A percentile compares a stretch with the other conserved stretches of the same genome.
phyloP scores from a whole-genome alignment of 2,797 vertebrate species.

The Fratercula arctica region DNA sequence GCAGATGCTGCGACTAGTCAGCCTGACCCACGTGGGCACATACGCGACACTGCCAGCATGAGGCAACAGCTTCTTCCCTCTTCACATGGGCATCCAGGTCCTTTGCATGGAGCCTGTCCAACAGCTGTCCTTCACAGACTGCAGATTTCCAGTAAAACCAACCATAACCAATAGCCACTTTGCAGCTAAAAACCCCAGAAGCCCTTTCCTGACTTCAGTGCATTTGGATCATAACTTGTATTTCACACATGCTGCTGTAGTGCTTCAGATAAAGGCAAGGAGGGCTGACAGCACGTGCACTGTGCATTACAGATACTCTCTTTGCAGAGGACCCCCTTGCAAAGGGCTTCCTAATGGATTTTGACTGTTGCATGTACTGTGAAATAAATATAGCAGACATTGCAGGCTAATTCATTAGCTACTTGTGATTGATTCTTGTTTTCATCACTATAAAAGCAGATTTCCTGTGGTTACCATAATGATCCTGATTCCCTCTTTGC shows the following conservation, averaged over 20 bases:
- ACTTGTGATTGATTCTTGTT: slow-evolving; percentile 14
- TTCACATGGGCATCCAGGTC: not conserved
- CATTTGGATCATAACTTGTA: not conserved
- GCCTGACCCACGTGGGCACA: not conserved
- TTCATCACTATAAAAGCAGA: slow-evolving; percentile 27
- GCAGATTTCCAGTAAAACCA: not conserved
- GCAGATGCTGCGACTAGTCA: not conserved
- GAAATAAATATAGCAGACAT: not conserved
- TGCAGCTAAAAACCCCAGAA: not conserved
- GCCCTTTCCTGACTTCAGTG: not conserved
- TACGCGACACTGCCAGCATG: not conserved
- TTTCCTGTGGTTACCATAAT: slow-evolving; percentile 11
- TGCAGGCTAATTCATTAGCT: slow-evolving; percentile 21
- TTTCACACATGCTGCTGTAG: not conserved
- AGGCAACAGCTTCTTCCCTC: not conserved
- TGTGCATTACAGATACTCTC: rapidly evolving
- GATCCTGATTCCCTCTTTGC: not conserved
- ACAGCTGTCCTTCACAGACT: not conserved
- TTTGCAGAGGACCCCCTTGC: not conserved
- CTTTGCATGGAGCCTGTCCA: not conserved
- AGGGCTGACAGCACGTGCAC: rapidly evolving
- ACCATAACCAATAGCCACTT: not conserved
- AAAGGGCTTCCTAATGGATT: not conserved
- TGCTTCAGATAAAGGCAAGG: not conserved
- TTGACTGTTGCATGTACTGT: not conserved